These are phyloP conservation scores for Myotis vivesi DNA, from an alignment of 2,797 vertebrate genomes.

Conservation along the genomic window DNA sequence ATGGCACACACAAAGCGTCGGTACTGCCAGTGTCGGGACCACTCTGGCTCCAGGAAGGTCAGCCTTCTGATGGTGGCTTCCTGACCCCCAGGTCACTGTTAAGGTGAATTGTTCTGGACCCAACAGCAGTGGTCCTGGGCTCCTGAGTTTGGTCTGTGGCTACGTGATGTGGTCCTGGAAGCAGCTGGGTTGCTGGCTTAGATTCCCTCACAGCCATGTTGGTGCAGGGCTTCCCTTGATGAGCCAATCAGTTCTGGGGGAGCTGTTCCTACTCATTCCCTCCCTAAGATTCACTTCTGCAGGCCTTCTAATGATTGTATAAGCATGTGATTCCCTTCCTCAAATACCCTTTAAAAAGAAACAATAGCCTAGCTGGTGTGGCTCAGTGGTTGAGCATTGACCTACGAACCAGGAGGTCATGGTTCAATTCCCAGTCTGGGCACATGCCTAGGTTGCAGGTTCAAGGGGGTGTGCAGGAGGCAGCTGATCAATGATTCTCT, in stretches of 20 bases:
- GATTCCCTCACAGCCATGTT: neutral
- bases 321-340: neutral
- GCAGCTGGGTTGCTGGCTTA: neutral
- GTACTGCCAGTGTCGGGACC: neutral
- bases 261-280: neutral
- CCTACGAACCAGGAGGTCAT: no score
- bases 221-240: neutral
- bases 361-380: neutral
- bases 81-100: neutral
- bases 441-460: no score
- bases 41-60: neutral
- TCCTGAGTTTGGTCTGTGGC: neutral
- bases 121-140: neutral
- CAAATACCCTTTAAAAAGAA: neutral
- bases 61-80: neutral
- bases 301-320: neutral
- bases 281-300: neutral
- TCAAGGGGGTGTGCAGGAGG: no score
- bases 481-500: no score
- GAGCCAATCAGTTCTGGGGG: neutral
- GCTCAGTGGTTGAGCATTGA: no score
- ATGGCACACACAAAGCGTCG: no score
- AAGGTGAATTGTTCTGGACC: neutral
- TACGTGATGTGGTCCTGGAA: neutral
- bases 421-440: no score